A percentile compares a stretch with the other conserved stretches of the same genome.
These are phyloP conservation scores for Macrobrachium rosenbergii DNA, from an alignment of 1,140 invertebrate species.

Conservation along the genomic window DNA sequence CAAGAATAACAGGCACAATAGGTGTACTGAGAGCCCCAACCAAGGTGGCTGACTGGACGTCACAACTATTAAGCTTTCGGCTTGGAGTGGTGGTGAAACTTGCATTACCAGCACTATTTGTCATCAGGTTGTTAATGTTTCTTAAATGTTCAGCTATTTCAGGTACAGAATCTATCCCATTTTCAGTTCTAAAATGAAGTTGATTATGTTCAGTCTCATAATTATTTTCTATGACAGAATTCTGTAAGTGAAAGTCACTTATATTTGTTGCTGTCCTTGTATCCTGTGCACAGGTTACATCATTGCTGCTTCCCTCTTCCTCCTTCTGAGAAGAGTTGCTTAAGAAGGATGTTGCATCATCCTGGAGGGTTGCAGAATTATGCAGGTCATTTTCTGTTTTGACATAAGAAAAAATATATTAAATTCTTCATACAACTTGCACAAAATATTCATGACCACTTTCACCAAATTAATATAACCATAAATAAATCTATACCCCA, in stretches of 20 bases:
- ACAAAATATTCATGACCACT: neutral
- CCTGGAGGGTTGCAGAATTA: too few relatives aligned
- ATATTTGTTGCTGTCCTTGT: too few relatives aligned
- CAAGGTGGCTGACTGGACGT: neutral
- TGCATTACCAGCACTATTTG: neutral
- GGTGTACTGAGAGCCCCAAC: constrained; percentile 3
- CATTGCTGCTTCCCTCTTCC: too few relatives aligned
- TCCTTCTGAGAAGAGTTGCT: too few relatives aligned
- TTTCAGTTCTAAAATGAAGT: neutral
- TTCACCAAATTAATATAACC: too few relatives aligned
- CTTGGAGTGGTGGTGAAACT: too few relatives aligned
- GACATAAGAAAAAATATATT: neutral
- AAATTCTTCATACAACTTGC: neutral
- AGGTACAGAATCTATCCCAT: constrained; percentile 30
- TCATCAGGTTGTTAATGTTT: constrained; percentile 29
- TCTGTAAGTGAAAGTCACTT: neutral
- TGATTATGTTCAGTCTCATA: neutral
- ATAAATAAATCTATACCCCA: too few relatives aligned
- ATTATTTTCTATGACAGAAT: neutral
- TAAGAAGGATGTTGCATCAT: too few relatives aligned
- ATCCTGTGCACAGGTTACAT: too few relatives aligned
- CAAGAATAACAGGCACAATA: constrained; percentile 30
- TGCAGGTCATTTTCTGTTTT: neutral
- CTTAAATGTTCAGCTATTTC: constrained; percentile 32
- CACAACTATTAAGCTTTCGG: neutral